Evolutionary conservation across 2,113 vertebrate genomes (phyloP).

Genomic region (Entomyzon cyanotis): DNA sequence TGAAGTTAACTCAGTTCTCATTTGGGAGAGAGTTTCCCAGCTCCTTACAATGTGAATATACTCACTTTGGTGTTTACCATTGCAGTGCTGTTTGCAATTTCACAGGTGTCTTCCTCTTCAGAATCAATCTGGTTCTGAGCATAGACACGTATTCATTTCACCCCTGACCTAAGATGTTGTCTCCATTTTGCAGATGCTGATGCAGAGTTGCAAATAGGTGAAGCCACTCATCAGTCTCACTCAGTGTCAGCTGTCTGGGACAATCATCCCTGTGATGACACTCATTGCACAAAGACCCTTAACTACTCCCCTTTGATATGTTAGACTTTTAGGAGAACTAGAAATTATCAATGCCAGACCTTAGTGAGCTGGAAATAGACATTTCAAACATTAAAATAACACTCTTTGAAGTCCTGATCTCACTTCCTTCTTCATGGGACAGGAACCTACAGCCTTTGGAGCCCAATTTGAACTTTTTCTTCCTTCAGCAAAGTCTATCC

Average conservation of each 20-base stretch:
- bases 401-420: not conserved
- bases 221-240: not conserved
- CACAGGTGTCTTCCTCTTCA: not conserved
- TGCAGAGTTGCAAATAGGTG: not conserved
- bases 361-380: not conserved
- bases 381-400: not conserved
- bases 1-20: not conserved
- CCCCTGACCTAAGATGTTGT: not conserved
- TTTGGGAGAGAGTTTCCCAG: not conserved
- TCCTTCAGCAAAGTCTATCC: not conserved
- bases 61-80: not conserved
- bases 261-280: not conserved
- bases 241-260: not conserved
- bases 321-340: not conserved
- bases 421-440: not conserved
- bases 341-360: not conserved
- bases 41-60: not conserved
- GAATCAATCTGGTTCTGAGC: not conserved
- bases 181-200: not conserved
- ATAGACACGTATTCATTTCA: not conserved
- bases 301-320: not conserved
- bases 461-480: not conserved
- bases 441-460: not conserved
- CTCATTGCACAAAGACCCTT: not conserved
- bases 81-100: not conserved